Evolutionary conservation across 2,888 invertebrate genomes (phyloP).

Genomic region (Drosophila neoperkinsi): DNA sequence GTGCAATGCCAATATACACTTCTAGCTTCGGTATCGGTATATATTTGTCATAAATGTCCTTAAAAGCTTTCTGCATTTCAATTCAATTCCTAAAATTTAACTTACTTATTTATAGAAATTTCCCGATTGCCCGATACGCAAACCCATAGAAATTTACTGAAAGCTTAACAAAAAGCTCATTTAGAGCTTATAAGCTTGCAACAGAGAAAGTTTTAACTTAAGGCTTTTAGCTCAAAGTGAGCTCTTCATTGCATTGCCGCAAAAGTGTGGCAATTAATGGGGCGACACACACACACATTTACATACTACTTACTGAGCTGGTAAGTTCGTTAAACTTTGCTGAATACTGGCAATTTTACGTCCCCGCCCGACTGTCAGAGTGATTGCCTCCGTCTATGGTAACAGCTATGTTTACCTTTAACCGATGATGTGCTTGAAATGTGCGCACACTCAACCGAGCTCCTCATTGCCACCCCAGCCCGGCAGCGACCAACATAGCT

Average conservation of each 20-base stretch:
- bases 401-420: slow-evolving; percentile 42
- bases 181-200: background rate
- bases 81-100: background rate
- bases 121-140: background rate
- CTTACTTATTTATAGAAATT: background rate
- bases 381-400: slow-evolving; percentile 20
- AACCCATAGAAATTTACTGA: slow-evolving; percentile 11
- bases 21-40: background rate
- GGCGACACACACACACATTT: slow-evolving; percentile 20
- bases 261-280: slow-evolving; percentile 32
- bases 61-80: background rate
- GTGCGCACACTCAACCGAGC: slow-evolving; percentile 65
- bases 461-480: background rate
- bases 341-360: slow-evolving; percentile 53
- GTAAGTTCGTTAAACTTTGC: slow-evolving; percentile 80
- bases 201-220: background rate
- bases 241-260: slow-evolving; percentile 18
- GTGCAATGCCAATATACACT: background rate
- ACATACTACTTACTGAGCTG: slow-evolving; percentile 12
- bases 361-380: slow-evolving; percentile 32
- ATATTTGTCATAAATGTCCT: slow-evolving; percentile 3
- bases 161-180: slow-evolving; percentile 11
- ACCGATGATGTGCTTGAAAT: slow-evolving; percentile 61
- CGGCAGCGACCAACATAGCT: background rate
- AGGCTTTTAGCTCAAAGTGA: slow-evolving; percentile 21